phyloP scores from a whole-genome alignment of 2,113 vertebrate species.

The Pseudonaja textilis region DNA sequence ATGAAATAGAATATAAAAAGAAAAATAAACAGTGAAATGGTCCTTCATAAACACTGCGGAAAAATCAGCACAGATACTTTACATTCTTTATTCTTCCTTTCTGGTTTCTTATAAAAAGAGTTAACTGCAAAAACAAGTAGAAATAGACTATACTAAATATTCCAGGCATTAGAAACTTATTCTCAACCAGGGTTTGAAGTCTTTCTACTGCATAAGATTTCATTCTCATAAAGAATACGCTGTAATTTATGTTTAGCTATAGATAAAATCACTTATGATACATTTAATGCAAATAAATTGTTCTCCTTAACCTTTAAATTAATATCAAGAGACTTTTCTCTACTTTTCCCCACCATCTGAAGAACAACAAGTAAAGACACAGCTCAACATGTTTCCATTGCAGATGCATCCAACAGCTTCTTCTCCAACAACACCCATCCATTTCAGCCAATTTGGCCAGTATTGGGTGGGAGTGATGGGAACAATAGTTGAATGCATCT shows the following conservation, averaged over 20 bases:
- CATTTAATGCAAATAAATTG: neutral
- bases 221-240: neutral
- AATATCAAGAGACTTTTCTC: neutral
- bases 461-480: neutral
- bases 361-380: neutral
- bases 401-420: neutral
- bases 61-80: neutral
- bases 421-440: neutral
- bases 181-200: neutral
- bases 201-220: neutral
- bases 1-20: neutral
- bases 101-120: neutral
- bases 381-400: neutral
- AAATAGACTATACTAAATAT: neutral
- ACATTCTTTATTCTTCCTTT: neutral
- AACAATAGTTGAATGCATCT: neutral
- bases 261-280: neutral
- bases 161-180: constrained; percentile 5
- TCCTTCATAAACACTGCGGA: neutral
- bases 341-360: neutral
- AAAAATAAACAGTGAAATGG: neutral
- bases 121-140: neutral
- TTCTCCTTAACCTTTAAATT: neutral
- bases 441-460: neutral
- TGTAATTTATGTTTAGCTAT: neutral